phyloP scores from a whole-genome alignment of 2,797 vertebrate genomes.

The Falco peregrinus region DNA sequence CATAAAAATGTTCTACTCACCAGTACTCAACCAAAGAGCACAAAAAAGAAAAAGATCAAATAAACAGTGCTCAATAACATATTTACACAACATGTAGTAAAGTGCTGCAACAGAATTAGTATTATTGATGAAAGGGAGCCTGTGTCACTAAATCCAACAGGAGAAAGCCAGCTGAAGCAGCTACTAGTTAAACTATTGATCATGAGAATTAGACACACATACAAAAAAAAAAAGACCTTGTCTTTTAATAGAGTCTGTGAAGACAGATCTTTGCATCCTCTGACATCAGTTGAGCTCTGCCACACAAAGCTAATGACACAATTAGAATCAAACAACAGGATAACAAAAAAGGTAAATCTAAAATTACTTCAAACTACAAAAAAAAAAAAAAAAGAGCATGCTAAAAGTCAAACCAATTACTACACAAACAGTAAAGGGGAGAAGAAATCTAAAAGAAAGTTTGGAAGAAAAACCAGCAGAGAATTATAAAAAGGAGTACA shows the following conservation, averaged over 20 bases:
- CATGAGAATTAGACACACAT: not conserved
- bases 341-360: not conserved
- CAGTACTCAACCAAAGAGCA: not conserved
- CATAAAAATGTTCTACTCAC: not conserved
- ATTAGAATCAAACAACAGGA: not conserved
- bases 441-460: not conserved
- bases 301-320: not conserved
- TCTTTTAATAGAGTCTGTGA: not conserved
- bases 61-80: not conserved
- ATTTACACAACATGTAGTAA: not conserved
- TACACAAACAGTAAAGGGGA: not conserved
- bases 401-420: not conserved
- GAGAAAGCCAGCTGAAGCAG: not conserved
- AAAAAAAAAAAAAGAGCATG: not conserved
- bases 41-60: not conserved
- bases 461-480: not conserved
- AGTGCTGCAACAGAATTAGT: not conserved
- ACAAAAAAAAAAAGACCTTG: not conserved
- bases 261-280: not conserved
- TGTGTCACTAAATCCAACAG: conserved; percentile 2
- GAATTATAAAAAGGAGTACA: not conserved
- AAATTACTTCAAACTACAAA: not conserved
- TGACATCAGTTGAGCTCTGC: not conserved
- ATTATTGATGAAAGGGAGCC: not conserved
- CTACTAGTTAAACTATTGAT: not conserved